Base-by-base conservation (phyloP, 2,797 vertebrate species). In the Euphonia xanthogaster region DNA sequence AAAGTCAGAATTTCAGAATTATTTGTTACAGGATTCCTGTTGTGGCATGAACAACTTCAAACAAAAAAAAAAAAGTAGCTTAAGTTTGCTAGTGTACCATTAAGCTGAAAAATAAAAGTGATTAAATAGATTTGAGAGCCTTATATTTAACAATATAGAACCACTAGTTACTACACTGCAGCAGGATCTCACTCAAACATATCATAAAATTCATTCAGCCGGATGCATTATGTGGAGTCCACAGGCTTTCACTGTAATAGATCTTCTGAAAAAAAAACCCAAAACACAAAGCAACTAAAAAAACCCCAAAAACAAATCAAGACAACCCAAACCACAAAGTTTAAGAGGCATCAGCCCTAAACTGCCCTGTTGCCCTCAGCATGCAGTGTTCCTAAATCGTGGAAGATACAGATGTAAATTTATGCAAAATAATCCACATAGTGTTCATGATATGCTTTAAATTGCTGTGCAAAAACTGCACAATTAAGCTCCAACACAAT, bases 101-200 rank as follows among this genome's bases (percentile, higher is more conserved):
- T 90, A 84, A 86, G 62, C n/a, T 86, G 54, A 63, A 95, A 92
- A 95, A 80, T 60, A 61, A 25, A 40, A 77, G 31, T 42, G 14
- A 93, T 90, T 72, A 75, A 86, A 80, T 48, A 68, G 45, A 88
- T 88, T 73, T 85, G 75, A 91, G 28, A 78, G 21, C 10, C 22
- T 81, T 70, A 33, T 27, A 47, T 62, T 22, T 45, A 88, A 70
- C 5, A 51, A 48, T 30, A 68, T 6, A 76, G 39, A 90, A 39
- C 14, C 10, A 88, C 11, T 35, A 75, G 55, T 48, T 66, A 44
- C n/a, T 44, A 37, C 20, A 68, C 3, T 74, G 20, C 40, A 61
- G 58, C 50, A 88, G 33, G 25, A 80, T 71, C 68, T 82, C 19
- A 1, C 47, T 63, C 68, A 63, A 61, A 86, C 10, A 15, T 33